phyloP scores from a whole-genome alignment of 2,113 vertebrate species.

The Notothenia coriiceps region DNA sequence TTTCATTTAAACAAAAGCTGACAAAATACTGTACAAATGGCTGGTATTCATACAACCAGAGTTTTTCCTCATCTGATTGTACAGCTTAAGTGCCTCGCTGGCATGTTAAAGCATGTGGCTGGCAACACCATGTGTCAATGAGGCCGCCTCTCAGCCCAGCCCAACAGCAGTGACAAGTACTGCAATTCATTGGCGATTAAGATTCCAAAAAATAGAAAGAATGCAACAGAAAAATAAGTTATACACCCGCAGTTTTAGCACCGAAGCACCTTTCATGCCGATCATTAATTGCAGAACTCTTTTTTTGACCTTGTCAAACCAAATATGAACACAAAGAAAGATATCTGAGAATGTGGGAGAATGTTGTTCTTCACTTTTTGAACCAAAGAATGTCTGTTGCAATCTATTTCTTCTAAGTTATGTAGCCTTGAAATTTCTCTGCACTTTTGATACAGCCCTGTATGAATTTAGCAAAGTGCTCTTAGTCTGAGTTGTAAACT shows the following conservation, averaged over 20 bases:
- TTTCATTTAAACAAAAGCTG: too few species aligned
- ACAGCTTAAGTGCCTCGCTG: conserved; percentile 15
- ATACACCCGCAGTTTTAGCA: not conserved
- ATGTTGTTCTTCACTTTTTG: not conserved
- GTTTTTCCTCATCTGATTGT: too few species aligned
- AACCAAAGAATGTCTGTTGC: conserved; percentile 18
- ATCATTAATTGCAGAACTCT: conserved; percentile 23
- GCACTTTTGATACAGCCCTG: not conserved
- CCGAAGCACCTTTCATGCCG: not conserved
- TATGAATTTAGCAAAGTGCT: not conserved
- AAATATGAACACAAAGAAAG: conserved; percentile 8
- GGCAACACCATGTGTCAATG: not conserved
- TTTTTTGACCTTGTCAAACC: conserved; percentile 20
- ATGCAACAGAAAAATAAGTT: not conserved
- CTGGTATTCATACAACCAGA: too few species aligned
- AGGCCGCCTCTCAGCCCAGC: not conserved
- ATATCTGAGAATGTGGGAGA: not conserved
- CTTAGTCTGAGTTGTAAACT: not conserved
- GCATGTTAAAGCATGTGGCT: conserved; percentile 38
- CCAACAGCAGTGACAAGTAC: not conserved
- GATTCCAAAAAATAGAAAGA: not conserved
- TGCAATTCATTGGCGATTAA: not conserved
- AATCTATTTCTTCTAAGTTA: conserved; percentile 14
- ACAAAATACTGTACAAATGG: too few species aligned
- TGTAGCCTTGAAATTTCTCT: conserved; percentile 18